phyloP scores from a whole-genome alignment of 2,888 invertebrate genomes.

The Belgica antarctica region DNA sequence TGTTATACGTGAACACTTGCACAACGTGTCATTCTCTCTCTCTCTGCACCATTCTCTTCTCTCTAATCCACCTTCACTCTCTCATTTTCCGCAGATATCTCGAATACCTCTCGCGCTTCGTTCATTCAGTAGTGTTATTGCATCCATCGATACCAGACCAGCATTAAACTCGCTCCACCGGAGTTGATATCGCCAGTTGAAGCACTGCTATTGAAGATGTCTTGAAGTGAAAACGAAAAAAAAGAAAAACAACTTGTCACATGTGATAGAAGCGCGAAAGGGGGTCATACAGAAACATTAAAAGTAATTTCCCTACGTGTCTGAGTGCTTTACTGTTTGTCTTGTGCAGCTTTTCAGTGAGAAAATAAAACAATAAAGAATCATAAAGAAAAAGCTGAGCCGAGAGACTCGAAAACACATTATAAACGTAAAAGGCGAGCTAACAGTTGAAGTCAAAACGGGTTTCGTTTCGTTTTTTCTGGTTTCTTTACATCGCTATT shows the following conservation, averaged over 20 bases:
- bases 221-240: not conserved
- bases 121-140: conserved; percentile 9
- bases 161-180: not conserved
- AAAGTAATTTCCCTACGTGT: conserved; percentile 21
- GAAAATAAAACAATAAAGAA: no score
- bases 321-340: conserved; percentile 13
- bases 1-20: no score
- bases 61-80: not conserved
- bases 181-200: not conserved
- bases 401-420: not conserved
- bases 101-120: not conserved
- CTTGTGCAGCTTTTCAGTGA: not conserved
- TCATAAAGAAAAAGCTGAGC: not conserved
- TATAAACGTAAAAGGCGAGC: conserved; percentile 1
- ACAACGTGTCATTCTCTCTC: no score
- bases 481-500: conserved; percentile 18
- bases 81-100: not conserved
- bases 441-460: conserved; percentile 25
- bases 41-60: not conserved
- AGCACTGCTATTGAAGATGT: not conserved
- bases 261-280: not conserved
- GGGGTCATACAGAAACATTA: not conserved
- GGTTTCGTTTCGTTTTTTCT: conserved; percentile 21
- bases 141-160: not conserved
- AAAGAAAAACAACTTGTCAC: not conserved